These are phyloP conservation scores for Bombus terrestris DNA, from an alignment of 1,140 invertebrate species.

Conservation along the genomic window DNA sequence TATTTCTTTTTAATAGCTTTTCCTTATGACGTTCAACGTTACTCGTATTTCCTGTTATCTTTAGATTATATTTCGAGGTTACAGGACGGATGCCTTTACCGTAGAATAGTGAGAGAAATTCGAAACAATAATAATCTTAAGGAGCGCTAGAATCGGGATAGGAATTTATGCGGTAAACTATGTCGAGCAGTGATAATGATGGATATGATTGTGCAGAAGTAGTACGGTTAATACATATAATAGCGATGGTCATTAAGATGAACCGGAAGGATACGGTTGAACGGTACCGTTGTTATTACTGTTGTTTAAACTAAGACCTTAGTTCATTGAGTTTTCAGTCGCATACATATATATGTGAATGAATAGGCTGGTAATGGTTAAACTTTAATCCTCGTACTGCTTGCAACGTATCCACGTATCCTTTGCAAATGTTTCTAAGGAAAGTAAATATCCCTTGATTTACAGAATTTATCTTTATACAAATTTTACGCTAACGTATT, in stretches of 20 bases:
- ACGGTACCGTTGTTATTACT: constrained; percentile 9
- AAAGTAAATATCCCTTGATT: no score
- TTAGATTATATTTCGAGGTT: background rate
- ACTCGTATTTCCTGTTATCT: background rate
- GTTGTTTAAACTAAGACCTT: background rate
- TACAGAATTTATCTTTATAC: no score
- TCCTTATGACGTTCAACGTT: background rate
- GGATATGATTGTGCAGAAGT: background rate
- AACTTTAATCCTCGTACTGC: background rate
- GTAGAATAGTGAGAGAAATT: background rate
- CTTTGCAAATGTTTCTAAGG: no score
- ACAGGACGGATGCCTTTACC: no score
- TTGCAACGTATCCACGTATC: background rate
- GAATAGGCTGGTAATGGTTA: background rate
- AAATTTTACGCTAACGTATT: no score
- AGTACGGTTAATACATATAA: background rate
- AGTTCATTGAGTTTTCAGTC: background rate
- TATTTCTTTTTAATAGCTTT: background rate
- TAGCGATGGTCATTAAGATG: background rate
- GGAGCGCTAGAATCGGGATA: background rate
- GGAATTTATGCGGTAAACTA: background rate
- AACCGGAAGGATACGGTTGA: background rate
- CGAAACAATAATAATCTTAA: background rate
- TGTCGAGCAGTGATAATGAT: background rate
- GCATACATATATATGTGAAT: background rate